Evolutionary conservation across 2,113 vertebrate species (phyloP).

Genomic region (Rhinoptilus africanus): DNA sequence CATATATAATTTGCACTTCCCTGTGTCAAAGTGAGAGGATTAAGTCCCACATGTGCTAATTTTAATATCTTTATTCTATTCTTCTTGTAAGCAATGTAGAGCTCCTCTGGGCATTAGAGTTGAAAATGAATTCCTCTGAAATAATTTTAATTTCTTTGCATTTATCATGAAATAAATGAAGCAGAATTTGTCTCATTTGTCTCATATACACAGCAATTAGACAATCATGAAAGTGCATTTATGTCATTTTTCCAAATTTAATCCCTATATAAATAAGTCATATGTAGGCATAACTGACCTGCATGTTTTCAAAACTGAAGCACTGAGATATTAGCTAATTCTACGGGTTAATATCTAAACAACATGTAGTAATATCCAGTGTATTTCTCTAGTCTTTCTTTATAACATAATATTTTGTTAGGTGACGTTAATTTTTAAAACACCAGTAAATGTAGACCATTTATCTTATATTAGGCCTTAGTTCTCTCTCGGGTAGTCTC

Average conservation of each 20-base stretch:
- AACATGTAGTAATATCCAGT: not conserved
- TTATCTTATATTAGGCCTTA: not conserved
- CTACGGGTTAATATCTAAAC: not conserved
- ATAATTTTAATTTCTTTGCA: constrained; percentile 32
- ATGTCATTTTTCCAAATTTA: constrained; percentile 16
- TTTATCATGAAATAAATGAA: constrained; percentile 47
- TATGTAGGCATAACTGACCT: not conserved
- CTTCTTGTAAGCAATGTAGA: constrained; percentile 12
- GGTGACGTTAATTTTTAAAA: not conserved
- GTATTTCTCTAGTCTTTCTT: not conserved
- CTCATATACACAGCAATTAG: constrained; percentile 9
- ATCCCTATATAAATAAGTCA: not conserved
- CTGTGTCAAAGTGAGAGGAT: not conserved
- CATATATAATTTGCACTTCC: not conserved
- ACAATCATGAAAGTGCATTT: not conserved
- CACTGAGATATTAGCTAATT: not conserved
- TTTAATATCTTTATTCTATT: constrained; percentile 48
- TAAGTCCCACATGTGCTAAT: not conserved
- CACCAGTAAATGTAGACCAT: not conserved
- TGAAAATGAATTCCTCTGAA: constrained; percentile 46
- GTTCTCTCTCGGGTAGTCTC: constrained; percentile 8
- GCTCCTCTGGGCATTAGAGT: constrained; percentile 2
- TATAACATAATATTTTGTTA: not conserved
- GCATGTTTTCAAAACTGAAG: not conserved
- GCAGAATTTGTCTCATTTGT: constrained; percentile 31